These are phyloP conservation scores for Daktulosphaira vitifoliae DNA, from an alignment of 1,140 invertebrate genomes.

Conservation along the genomic window DNA sequence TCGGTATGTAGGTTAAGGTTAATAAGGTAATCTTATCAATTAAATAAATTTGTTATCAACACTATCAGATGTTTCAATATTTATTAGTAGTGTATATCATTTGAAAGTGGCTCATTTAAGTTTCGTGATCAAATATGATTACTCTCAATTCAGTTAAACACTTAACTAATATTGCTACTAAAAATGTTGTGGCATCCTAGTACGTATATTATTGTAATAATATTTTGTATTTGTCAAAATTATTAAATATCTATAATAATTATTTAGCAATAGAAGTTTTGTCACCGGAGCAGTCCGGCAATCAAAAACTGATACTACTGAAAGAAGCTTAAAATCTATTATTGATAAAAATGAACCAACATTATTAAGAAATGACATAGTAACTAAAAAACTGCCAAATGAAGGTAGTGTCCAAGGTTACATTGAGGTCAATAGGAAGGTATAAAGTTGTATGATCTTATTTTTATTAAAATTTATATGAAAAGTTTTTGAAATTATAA, in stretches of 20 bases:
- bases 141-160: background rate
- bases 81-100: too few species aligned
- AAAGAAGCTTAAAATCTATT: background rate
- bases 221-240: too few species aligned
- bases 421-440: conserved; percentile 14
- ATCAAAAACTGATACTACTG: background rate
- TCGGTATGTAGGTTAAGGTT: background rate
- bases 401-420: background rate
- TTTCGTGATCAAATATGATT: background rate
- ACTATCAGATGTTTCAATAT: background rate
- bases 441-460: background rate
- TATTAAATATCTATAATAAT: too few species aligned
- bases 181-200: background rate
- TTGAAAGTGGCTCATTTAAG: background rate
- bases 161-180: background rate
- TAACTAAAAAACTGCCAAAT: background rate
- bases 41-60: background rate
- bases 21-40: background rate
- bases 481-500: too few species aligned
- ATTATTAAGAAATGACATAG: background rate
- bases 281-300: background rate
- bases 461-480: background rate
- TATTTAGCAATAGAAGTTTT: background rate
- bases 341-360: background rate
- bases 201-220: background rate